phyloP scores from a whole-genome alignment of 2,113 vertebrate genomes.

The Pongo abelii region DNA sequence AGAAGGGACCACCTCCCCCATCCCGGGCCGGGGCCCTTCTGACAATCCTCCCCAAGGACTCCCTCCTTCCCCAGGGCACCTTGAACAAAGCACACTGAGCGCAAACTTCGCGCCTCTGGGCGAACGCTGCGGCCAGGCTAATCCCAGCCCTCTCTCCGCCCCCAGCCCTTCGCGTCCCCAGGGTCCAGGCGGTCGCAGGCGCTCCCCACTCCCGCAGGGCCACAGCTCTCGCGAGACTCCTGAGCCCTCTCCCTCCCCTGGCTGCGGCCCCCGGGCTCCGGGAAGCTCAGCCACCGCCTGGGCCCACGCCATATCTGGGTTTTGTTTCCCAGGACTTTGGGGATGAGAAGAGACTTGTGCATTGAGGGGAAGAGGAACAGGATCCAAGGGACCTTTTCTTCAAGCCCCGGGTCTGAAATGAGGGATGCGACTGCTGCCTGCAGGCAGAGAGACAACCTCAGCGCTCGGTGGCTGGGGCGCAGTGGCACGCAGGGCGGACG shows the following conservation, averaged over 20 bases:
- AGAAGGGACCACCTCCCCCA: too few relatives aligned
- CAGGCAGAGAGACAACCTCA: not conserved
- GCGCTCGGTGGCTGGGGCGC: rapidly evolving
- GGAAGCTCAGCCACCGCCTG: not conserved
- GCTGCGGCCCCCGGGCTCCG: rapidly evolving
- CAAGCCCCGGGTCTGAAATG: not conserved
- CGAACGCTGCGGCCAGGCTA: rapidly evolving
- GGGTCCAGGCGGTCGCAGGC: rapidly evolving
- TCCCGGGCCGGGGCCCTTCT: too few relatives aligned
- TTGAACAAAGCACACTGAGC: not conserved
- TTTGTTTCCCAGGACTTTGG: slow-evolving; percentile 44
- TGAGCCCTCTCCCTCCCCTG: not conserved
- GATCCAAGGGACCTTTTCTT: not conserved
- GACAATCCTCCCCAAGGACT: not conserved
- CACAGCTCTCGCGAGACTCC: not conserved
- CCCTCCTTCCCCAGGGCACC: not conserved
- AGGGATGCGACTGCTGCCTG: not conserved
- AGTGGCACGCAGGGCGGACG: not conserved
- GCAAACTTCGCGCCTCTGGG: rapidly evolving
- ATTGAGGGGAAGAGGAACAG: too few relatives aligned
- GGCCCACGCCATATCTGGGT: not conserved
- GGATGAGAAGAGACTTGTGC: not conserved
- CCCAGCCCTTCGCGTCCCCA: not conserved
- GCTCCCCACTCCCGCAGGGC: not conserved
- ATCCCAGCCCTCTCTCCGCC: not conserved